Percentiles rank a stretch among this genome's conserved stretches.
Evolutionary conservation across 1,140 invertebrate genomes (phyloP).

Genomic region (Drosophila orena): DNA sequence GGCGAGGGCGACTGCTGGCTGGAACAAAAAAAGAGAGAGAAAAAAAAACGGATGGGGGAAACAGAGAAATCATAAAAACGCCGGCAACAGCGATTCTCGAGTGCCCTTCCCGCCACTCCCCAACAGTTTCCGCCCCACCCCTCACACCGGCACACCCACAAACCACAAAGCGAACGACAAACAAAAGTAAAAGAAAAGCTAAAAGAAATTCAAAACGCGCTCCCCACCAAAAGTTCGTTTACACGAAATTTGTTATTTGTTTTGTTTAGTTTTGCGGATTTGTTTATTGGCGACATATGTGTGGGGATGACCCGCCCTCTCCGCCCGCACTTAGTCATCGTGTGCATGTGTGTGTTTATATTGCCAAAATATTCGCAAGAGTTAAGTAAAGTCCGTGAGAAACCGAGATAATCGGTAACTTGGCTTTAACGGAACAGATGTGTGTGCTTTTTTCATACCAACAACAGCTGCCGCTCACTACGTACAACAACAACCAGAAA

Average conservation of each 20-base stretch:
- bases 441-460: slow-evolving; percentile 20
- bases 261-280: slow-evolving; percentile 75
- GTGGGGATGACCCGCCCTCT: slow-evolving; percentile 2
- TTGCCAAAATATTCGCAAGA: slow-evolving; percentile 38
- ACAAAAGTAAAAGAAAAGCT: slow-evolving; percentile 25
- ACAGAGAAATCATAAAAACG: slow-evolving; percentile 69
- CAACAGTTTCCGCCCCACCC: slow-evolving; percentile 30
- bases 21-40: slow-evolving; percentile 36
- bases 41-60: slow-evolving; percentile 31
- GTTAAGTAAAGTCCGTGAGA: slow-evolving; percentile 27
- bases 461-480: slow-evolving; percentile 38
- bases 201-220: slow-evolving; percentile 42
- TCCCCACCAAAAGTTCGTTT: slow-evolving; percentile 72
- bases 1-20: slow-evolving; percentile 63
- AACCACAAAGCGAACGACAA: slow-evolving; percentile 42
- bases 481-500: slow-evolving; percentile 8
- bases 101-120: slow-evolving; percentile 49
- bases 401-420: slow-evolving; percentile 39
- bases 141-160: slow-evolving; percentile 15
- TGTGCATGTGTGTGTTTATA: slow-evolving; percentile 31
- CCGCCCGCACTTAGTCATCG: slow-evolving; percentile 11
- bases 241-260: slow-evolving; percentile 78
- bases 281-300: slow-evolving; percentile 62
- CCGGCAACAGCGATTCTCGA: slow-evolving; percentile 72
- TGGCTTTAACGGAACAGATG: slow-evolving; percentile 50